Evolutionary conservation across 2,888 invertebrate genomes (phyloP).

Genomic region (Ichneumoninae sp.): DNA sequence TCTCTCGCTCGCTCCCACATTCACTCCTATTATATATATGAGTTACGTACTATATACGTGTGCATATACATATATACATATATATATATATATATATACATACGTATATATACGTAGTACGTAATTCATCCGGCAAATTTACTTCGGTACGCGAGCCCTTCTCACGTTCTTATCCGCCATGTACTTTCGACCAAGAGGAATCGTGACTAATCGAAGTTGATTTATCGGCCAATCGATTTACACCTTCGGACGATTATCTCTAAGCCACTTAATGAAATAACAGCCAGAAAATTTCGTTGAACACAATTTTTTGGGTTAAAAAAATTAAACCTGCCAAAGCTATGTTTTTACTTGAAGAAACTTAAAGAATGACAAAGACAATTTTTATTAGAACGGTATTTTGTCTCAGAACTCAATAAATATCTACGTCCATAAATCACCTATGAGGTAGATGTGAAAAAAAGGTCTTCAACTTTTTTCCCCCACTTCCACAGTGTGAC

Average conservation of each 20-base stretch:
- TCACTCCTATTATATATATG: constrained; percentile 18
- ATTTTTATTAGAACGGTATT: neutral
- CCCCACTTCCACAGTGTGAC: neutral
- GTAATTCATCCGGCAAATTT: constrained; percentile 61
- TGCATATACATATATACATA: neutral
- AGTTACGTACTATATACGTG: constrained; percentile 12
- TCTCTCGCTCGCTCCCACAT: constrained; percentile 44
- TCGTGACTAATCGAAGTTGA: constrained; percentile 64
- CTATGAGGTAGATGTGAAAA: neutral
- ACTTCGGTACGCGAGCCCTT: constrained; percentile 63
- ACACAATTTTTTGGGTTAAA: neutral
- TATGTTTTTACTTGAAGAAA: neutral
- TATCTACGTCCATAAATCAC: neutral
- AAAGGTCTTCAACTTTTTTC: neutral
- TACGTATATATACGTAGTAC: neutral
- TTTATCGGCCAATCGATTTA: constrained; percentile 65
- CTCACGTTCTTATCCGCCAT: constrained; percentile 54
- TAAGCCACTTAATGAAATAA: neutral
- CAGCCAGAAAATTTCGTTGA: neutral
- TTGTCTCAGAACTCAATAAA: neutral
- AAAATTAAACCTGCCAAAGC: neutral
- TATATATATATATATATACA: no score
- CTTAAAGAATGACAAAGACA: neutral
- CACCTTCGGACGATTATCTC: constrained; percentile 45
- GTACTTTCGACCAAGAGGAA: constrained; percentile 43